Evolutionary conservation across 2,888 invertebrate genomes (phyloP).

Genomic region (Tetragnatha montana): DNA sequence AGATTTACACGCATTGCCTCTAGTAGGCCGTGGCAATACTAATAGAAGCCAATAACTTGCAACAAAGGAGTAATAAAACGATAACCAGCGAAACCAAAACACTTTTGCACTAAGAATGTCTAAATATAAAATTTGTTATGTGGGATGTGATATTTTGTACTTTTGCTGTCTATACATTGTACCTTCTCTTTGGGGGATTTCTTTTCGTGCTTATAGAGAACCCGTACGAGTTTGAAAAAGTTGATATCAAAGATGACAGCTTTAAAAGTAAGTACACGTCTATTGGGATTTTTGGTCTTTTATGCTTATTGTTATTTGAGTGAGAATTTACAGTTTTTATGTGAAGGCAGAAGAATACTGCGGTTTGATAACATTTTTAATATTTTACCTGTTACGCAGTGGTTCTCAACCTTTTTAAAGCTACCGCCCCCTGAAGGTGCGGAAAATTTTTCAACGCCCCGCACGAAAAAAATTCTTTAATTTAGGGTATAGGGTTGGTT

Average conservation of each 20-base stretch:
- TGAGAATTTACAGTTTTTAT: neutral
- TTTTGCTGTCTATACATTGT: constrained; percentile 8
- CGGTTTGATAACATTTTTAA: neutral
- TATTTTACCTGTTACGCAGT: neutral
- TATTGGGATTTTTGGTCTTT: neutral
- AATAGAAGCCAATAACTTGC: neutral
- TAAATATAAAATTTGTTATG: constrained; percentile 16
- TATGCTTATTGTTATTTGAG: neutral
- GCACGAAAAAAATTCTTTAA: too few species aligned
- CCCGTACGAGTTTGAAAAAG: neutral
- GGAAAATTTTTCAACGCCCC: too few species aligned
- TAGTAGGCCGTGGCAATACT: neutral
- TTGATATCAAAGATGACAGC: constrained; percentile 8
- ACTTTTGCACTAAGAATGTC: neutral
- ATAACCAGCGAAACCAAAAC: neutral
- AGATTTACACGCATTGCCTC: too few species aligned
- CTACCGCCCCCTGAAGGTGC: too few species aligned
- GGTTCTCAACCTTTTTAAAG: too few species aligned
- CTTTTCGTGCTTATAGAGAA: constrained; percentile 35
- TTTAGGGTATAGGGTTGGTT: too few species aligned
- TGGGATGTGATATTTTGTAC: constrained; percentile 37
- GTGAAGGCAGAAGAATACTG: neutral
- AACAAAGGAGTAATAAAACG: neutral
- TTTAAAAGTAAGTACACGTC: constrained; percentile 18
- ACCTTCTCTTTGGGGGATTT: constrained; percentile 29